Evolutionary conservation across 2,888 invertebrate species (phyloP).

Genomic region (Lasioglossum pauxillum): DNA sequence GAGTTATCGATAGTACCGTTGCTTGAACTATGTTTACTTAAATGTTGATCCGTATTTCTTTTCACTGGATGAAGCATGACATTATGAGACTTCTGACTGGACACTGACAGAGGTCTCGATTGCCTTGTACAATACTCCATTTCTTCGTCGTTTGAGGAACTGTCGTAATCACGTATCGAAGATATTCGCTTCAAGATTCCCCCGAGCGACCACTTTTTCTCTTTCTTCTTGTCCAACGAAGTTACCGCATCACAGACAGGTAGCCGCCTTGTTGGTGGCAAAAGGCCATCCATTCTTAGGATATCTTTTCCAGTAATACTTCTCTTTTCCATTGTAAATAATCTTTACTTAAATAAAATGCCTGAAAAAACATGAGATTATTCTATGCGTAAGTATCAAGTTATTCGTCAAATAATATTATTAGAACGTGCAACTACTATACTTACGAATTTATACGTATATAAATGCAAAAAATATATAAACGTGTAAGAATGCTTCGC

Average conservation of each 20-base stretch:
- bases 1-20: slow-evolving; percentile 69
- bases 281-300: slow-evolving; percentile 71
- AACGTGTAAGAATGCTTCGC: slow-evolving; percentile 4
- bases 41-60: slow-evolving; percentile 81
- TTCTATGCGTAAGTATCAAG: background rate
- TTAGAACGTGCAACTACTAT: background rate
- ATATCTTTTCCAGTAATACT: slow-evolving; percentile 70
- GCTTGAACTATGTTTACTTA: background rate
- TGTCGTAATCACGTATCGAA: slow-evolving; percentile 87
- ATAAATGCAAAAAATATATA: slow-evolving; percentile 40
- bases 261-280: slow-evolving; percentile 71
- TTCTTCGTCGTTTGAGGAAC: slow-evolving; percentile 86
- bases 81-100: slow-evolving; percentile 37
- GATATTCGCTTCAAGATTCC: slow-evolving; percentile 92
- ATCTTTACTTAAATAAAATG: slow-evolving; percentile 36
- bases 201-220: slow-evolving; percentile 92
- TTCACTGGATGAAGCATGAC: slow-evolving; percentile 55
- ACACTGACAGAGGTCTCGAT: slow-evolving; percentile 36
- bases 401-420: background rate
- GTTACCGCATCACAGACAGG: slow-evolving; percentile 62
- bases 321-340: slow-evolving; percentile 75
- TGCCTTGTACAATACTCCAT: slow-evolving; percentile 76
- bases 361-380: slow-evolving; percentile 38
- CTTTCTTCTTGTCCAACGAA: slow-evolving; percentile 86
- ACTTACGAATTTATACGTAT: slow-evolving; percentile 25